A percentile compares a stretch with the other conserved stretches of the same genome.
Evolutionary conservation across 2,888 invertebrate species (phyloP).

Genomic region (Altica lythri): DNA sequence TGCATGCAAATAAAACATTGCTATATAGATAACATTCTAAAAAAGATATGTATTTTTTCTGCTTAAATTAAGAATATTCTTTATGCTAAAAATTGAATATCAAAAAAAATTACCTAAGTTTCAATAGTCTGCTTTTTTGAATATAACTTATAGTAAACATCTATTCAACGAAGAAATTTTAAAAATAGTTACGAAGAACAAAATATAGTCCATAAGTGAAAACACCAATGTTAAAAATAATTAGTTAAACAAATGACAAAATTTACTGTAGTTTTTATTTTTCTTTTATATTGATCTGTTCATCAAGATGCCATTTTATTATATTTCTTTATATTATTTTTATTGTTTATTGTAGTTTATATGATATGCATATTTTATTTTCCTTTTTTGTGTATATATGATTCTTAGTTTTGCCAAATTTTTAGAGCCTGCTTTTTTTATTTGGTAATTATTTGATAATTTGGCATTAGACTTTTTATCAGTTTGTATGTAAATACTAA

Average conservation of each 20-base stretch:
- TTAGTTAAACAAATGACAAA: constrained; percentile 19
- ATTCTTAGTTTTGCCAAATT: constrained; percentile 24
- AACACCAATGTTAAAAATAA: constrained; percentile 17
- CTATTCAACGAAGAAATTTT: constrained; percentile 21
- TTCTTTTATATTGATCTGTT: constrained; percentile 23
- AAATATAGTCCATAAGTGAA: constrained; percentile 16
- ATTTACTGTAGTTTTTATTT: constrained; percentile 26
- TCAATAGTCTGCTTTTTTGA: constrained; percentile 3
- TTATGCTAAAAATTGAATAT: no score
- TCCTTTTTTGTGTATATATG: constrained; percentile 30
- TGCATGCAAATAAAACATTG: no score
- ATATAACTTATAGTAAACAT: constrained; percentile 5
- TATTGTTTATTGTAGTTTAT: constrained; percentile 39
- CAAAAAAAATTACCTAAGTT: constrained; percentile 6
- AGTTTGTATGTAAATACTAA: constrained; percentile 55
- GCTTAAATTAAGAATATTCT: no score
- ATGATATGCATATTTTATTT: constrained; percentile 34
- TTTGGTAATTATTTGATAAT: constrained; percentile 28
- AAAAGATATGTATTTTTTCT: no score
- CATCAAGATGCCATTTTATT: constrained; percentile 35
- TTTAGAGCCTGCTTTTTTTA: constrained; percentile 21
- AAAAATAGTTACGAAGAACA: constrained; percentile 17
- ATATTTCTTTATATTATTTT: constrained; percentile 33
- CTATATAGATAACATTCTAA: no score
- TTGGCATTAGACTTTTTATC: constrained; percentile 51